These are phyloP conservation scores for Pseudoips prasinana DNA, from an alignment of 2,888 invertebrate genomes.

Conservation along the genomic window DNA sequence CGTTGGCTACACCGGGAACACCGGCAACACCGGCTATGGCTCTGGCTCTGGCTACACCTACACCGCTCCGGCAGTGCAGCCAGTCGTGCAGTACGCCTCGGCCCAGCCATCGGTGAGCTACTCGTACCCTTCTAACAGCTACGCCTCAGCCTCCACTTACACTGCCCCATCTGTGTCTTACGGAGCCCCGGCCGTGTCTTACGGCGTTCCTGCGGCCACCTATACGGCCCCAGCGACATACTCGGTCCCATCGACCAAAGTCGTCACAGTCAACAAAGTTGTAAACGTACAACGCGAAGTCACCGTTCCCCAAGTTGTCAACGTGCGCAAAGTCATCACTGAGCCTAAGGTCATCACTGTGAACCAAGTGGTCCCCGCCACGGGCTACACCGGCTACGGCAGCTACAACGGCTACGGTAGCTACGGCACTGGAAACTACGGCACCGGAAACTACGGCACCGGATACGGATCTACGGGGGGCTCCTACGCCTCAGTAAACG, in stretches of 20 bases:
- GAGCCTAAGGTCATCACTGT: conserved; percentile 26
- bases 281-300: conserved; percentile 32
- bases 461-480: conserved; percentile 7
- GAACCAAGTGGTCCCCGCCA: conserved; percentile 23
- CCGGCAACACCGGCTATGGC: conserved; percentile 19
- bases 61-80: not conserved
- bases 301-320: conserved; percentile 26
- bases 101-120: not conserved
- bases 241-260: conserved; percentile 10
- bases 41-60: conserved; percentile 8
- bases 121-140: conserved; percentile 8
- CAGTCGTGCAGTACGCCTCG: too few species aligned
- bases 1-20: conserved; percentile 6
- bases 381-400: conserved; percentile 18
- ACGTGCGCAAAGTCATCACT: conserved; percentile 26
- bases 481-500: conserved; percentile 1
- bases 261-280: conserved; percentile 21
- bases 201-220: conserved; percentile 1
- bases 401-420: conserved; percentile 1
- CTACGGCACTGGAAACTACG: not conserved
- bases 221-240: conserved; percentile 3
- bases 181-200: conserved; percentile 2
- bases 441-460: conserved; percentile 3
- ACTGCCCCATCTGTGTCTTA: not conserved
- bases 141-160: conserved; percentile 6